These are phyloP conservation scores for Platycercus adscitus DNA, from an alignment of 2,113 vertebrate genomes.

Conservation along the genomic window DNA sequence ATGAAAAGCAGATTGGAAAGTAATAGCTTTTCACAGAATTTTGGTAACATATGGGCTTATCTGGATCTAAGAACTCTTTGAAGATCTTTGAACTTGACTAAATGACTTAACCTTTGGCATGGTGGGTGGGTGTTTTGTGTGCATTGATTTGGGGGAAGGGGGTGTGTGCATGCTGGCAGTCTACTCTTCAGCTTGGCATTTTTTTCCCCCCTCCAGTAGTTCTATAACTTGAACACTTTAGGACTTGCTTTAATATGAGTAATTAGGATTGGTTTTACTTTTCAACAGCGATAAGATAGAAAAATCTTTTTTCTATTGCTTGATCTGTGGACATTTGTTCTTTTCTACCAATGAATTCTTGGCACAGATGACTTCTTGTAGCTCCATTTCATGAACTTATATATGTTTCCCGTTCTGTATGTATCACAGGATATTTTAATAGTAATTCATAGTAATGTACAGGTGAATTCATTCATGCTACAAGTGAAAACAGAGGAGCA, in stretches of 20 bases:
- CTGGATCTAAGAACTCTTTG: slow-evolving; percentile 92
- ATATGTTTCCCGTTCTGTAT: neutral
- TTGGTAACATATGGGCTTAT: slow-evolving; percentile 88
- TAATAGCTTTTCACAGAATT: slow-evolving; percentile 81
- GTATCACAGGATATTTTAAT: neutral
- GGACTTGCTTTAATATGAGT: neutral
- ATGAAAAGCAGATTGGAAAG: slow-evolving; percentile 81
- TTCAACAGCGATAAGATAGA: neutral
- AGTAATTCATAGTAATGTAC: neutral
- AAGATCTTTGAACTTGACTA: slow-evolving; percentile 96
- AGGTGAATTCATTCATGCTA: neutral
- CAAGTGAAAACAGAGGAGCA: neutral
- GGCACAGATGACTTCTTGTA: neutral
- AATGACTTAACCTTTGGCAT: slow-evolving; percentile 92
- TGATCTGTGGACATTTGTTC: neutral
- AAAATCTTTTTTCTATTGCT: neutral
- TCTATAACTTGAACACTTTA: neutral
- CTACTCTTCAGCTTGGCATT: slow-evolving; percentile 22
- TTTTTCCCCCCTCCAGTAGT: neutral
- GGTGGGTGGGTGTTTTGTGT: slow-evolving; percentile 80
- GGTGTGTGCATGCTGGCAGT: slow-evolving; percentile 20
- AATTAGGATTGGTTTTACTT: neutral
- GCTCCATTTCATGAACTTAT: neutral
- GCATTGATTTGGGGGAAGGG: slow-evolving; percentile 9
- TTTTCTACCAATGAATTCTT: neutral